These are phyloP conservation scores for Chaenodraco wilsoni DNA, from an alignment of 2,797 vertebrate species.

Conservation along the genomic window DNA sequence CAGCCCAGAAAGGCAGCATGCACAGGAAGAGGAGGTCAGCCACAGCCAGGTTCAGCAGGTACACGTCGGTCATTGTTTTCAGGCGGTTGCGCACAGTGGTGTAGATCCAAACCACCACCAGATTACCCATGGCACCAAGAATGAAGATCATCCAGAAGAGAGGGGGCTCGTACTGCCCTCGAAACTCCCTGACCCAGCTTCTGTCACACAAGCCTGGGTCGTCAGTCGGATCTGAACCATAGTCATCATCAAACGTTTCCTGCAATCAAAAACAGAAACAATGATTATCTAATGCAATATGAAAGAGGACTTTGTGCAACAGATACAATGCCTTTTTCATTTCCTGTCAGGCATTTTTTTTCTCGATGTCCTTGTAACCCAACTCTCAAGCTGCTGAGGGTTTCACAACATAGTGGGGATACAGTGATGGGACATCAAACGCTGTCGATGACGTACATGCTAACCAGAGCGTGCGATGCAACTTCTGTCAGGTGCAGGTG, in stretches of 20 bases:
- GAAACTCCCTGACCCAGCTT: constrained; percentile 79
- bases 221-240: accelerated
- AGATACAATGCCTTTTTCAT: not conserved
- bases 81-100: constrained; percentile 83
- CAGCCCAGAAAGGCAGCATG: constrained; percentile 92
- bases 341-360: constrained; percentile 60
- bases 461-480: constrained; percentile 58
- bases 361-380: constrained; percentile 1
- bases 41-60: constrained; percentile 89
- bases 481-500: constrained; percentile 73
- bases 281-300: not conserved
- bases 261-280: constrained; percentile 44
- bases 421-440: constrained; percentile 50
- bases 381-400: constrained; percentile 31
- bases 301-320: not conserved
- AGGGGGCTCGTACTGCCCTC: constrained; percentile 80
- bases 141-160: constrained; percentile 88
- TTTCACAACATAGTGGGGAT: constrained; percentile 39
- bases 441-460: constrained; percentile 47
- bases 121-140: constrained; percentile 87
- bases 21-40: constrained; percentile 91
- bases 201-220: constrained; percentile 73
- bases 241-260: constrained; percentile 29
- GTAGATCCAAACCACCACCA: constrained; percentile 88
- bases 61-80: constrained; percentile 90